Base-by-base conservation (phyloP, 2,888 invertebrate species). In the Subacronicta megacephala region DNA sequence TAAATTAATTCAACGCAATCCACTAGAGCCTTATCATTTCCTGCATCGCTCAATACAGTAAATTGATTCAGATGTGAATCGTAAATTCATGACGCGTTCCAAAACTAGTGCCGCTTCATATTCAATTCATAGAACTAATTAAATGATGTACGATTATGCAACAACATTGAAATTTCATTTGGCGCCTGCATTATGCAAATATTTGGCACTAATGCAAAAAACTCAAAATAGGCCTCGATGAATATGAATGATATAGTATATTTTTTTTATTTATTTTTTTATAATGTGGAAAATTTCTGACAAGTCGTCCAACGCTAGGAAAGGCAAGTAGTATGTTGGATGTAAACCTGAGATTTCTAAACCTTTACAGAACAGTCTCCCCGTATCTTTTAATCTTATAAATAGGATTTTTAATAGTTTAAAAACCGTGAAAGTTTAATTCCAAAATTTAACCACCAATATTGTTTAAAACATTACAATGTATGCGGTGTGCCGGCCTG, bases 41-140 rank as follows among this genome's bases (percentile, higher is more conserved):
- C 18, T 40, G 13, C 29, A 26, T 36, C 10, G 12, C 31, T 20
- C 43, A 33, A 52, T 46, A 62, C 23, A 31, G 15, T 17, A 61
- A 62, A 67, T 61, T 52, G 53, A 67, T 67, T 67, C 17, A 7
- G 37, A 46, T 52, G 16, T n/a, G 16, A 54, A 46, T 63, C 20
- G 46, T 51, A 60, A 41, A 62, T 63, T 63, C 41, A 52, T 42
- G 26, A 4, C 26, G 18, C 7, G n/a, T 18, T 52, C 23, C 62
- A 37, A 53, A 67, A 43, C 31, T 31, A 29, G 16, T 13, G 26
- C 45, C 37, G 37, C 37, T 12, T 46, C 62, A 68, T 53, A 18
- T 53, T 43, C 17, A 63, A 62, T 53, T 67, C 42, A 68, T 53
- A 53, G 35, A 38, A 62, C 17, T 62, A 63, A 63, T 53, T 43